phyloP scores from a whole-genome alignment of 2,888 invertebrate species.

The Pammene fasciana region DNA sequence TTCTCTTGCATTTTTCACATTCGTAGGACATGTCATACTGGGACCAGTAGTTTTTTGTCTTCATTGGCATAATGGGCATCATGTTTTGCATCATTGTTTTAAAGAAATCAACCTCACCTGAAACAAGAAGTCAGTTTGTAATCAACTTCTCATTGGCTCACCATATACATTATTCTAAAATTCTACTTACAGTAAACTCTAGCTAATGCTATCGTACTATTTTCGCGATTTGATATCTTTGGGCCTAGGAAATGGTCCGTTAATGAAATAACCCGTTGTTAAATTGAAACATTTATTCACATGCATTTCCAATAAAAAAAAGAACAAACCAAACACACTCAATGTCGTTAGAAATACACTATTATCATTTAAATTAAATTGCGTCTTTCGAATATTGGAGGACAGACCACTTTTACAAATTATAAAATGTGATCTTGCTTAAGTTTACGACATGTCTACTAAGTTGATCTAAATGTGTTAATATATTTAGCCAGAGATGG shows the following conservation, averaged over 20 bases:
- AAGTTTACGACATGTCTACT: not conserved
- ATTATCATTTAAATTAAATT: conserved; percentile 63
- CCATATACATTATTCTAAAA: conserved; percentile 30
- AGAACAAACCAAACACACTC: conserved; percentile 80
- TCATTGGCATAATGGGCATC: conserved; percentile 77
- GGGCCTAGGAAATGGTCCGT: conserved; percentile 18
- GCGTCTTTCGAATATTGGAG: conserved; percentile 55
- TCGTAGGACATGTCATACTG: conserved; percentile 77
- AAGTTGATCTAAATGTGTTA: too few relatives aligned
- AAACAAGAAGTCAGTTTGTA: conserved; percentile 66
- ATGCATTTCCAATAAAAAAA: conserved; percentile 74
- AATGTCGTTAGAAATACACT: conserved; percentile 67
- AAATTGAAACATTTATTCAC: conserved; percentile 82
- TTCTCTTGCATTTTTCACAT: conserved; percentile 87
- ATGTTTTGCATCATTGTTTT: conserved; percentile 79
- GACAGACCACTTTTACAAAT: conserved; percentile 1
- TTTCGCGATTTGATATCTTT: conserved; percentile 15
- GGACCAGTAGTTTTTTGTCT: conserved; percentile 80
- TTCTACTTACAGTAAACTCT: conserved; percentile 40
- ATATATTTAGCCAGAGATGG: not conserved
- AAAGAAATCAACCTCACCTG: conserved; percentile 81
- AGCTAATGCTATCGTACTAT: conserved; percentile 27
- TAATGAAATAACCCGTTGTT: conserved; percentile 34
- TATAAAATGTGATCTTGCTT: conserved; percentile 1
- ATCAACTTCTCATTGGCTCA: conserved; percentile 27